Evolutionary conservation across 2,888 invertebrate species (phyloP), one percentile per base, ranked within the genome.

Genomic region (Sarcophaga carnaria): DNA sequence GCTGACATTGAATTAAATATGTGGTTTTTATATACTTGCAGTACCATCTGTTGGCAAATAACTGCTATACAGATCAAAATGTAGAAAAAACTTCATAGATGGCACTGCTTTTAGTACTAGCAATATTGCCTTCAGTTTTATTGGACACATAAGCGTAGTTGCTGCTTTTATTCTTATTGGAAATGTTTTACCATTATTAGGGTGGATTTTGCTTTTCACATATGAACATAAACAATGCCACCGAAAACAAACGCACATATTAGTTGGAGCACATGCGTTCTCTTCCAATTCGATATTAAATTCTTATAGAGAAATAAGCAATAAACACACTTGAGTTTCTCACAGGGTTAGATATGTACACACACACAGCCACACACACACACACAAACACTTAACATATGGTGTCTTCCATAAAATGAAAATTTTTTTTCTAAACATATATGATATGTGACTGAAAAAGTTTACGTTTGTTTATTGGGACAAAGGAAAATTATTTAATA

Each of bases 211-310:
- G 0, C 62, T 54, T 17, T 62, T 76, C 83, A 79, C 49, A 85
- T 80, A 63, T 81, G 74, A 77, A 80, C n/a, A 37, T 59, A 49
- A 14, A 54, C 4, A 14, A 14, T 54, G 14, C 14, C 17, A 14
- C 12, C 17, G 54, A 54, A 17, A 54, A 49, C 54, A 54, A 54
- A 54, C 59, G 22, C 69, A 89, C 87, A 90, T 90, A 89, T 90
- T 89, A 89, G 89, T 90, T 91, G 89, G 88, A 89, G 88, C 89
- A 84, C 69, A 86, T 86, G 86, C 86, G 83, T 86, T 86, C 72
- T 83, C 60, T 86, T 86, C 76, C 54, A 67, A 54, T 83, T 77
- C 69, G 54, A 80, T 75, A 78, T 74, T 64, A 71, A 74, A 70
- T 87, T 82, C 77, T 88, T 84, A 80, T 79, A 83, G 81, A 84